Conservation (phyloP, 2,113 vertebrate genomes). For the Ginglymostoma cirratum region DNA sequence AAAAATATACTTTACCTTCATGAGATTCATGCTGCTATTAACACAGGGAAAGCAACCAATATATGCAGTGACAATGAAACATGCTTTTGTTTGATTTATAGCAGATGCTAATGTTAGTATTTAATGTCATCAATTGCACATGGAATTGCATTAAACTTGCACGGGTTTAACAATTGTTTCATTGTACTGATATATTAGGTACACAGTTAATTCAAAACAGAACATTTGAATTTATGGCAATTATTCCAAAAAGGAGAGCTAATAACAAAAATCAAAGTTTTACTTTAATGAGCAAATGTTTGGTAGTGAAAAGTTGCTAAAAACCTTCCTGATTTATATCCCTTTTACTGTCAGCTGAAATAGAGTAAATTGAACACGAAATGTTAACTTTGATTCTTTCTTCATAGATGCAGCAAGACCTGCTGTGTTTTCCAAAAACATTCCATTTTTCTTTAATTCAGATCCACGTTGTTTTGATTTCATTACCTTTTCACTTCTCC, state of each 20-base stretch:
- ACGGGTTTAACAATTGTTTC: neutral
- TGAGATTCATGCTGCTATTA: neutral
- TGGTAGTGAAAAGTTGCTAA: neutral
- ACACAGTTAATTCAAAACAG: neutral
- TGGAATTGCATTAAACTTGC: neutral
- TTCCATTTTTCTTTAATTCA: no score
- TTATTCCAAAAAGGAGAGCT: neutral
- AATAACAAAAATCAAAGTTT: neutral
- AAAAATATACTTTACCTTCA: neutral
- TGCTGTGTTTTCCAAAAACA: no score
- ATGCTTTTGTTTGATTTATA: neutral
- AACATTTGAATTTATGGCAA: neutral
- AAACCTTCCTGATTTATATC: no score
- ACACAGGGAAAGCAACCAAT: neutral
- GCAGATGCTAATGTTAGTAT: neutral
- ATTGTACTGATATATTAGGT: neutral
- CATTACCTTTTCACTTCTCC: no score
- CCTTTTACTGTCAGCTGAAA: no score
- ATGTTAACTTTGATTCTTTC: no score
- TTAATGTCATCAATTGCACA: neutral
- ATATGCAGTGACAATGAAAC: neutral
- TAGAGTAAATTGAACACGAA: no score
- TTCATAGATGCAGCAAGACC: no score
- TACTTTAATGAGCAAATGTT: neutral
- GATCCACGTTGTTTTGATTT: no score